Conservation (phyloP, 1,140 invertebrate species). For the Magallana gigas region DNA sequence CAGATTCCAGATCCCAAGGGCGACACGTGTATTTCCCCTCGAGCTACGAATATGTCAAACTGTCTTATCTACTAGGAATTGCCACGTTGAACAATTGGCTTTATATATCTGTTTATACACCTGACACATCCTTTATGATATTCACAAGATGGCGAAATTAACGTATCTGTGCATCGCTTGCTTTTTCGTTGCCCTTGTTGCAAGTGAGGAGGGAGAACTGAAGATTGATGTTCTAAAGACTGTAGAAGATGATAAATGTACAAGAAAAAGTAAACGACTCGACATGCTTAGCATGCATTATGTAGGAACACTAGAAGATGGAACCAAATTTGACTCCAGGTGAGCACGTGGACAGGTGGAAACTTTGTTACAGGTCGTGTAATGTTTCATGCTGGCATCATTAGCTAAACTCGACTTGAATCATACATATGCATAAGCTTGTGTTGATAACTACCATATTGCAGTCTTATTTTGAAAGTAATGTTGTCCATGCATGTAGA, state of each 20-base stretch:
- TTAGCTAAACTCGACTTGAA: no score
- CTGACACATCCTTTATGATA: background rate
- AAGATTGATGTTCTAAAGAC: conserved; percentile 89
- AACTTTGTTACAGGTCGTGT: no score
- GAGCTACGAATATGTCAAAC: conserved; percentile 11
- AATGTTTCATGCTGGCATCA: no score
- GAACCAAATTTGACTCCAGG: conserved; percentile 96
- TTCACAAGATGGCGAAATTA: conserved; percentile 32
- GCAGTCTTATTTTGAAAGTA: no score
- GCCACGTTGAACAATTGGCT: conserved; percentile 29
- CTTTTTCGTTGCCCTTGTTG: background rate
- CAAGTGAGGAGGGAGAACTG: conserved; percentile 78
- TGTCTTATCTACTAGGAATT: conserved; percentile 9
- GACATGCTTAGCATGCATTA: conserved; percentile 97
- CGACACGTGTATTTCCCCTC: conserved; percentile 28
- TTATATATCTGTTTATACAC: conserved; percentile 31
- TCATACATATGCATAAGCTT: no score
- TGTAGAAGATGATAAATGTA: conserved; percentile 87
- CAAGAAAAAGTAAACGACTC: conserved; percentile 89
- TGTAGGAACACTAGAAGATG: conserved; percentile 90
- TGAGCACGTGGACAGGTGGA: conserved; percentile 78
- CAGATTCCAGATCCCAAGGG: background rate
- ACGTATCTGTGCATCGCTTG: background rate
- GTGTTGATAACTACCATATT: no score
- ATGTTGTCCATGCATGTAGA: no score